Conservation (phyloP, 2,888 invertebrate species). For the Cepaea hortensis region DNA sequence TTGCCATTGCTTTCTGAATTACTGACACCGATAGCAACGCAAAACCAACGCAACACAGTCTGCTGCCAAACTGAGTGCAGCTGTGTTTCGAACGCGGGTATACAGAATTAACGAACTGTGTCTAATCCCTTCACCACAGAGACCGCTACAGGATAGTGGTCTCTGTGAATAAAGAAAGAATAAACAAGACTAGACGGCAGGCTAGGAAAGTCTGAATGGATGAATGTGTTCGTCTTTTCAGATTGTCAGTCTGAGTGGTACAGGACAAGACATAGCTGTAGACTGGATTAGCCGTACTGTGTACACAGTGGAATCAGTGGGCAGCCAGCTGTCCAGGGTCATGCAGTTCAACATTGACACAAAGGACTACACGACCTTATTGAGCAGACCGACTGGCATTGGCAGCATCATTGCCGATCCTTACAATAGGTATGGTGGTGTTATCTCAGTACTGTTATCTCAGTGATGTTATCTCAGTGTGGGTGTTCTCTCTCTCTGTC, state of each 20-base stretch:
- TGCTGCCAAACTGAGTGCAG: no score
- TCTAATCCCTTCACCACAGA: no score
- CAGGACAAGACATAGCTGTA: conserved; percentile 83
- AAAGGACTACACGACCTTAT: conserved; percentile 58
- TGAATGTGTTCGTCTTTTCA: conserved; percentile 44
- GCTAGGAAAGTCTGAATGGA: no score
- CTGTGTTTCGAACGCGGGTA: no score
- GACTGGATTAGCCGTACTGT: conserved; percentile 92
- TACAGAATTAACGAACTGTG: no score
- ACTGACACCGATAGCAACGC: no score
- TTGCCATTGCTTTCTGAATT: no score
- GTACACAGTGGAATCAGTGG: conserved; percentile 86
- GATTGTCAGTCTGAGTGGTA: conserved; percentile 68
- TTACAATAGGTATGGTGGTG: conserved; percentile 80
- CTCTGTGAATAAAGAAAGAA: no score
- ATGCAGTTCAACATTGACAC: conserved; percentile 70
- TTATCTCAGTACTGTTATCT: not conserved
- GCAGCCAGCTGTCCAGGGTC: conserved; percentile 76
- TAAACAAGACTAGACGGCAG: no score
- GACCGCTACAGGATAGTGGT: no score
- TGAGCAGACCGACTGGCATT: conserved; percentile 77
- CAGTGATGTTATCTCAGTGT: not conserved
- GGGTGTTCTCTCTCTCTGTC: no score
- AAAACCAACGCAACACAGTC: no score
- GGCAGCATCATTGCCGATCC: conserved; percentile 86